Conservation (phyloP, 1,140 invertebrate genomes). For the Phocides pigmalion region DNA sequence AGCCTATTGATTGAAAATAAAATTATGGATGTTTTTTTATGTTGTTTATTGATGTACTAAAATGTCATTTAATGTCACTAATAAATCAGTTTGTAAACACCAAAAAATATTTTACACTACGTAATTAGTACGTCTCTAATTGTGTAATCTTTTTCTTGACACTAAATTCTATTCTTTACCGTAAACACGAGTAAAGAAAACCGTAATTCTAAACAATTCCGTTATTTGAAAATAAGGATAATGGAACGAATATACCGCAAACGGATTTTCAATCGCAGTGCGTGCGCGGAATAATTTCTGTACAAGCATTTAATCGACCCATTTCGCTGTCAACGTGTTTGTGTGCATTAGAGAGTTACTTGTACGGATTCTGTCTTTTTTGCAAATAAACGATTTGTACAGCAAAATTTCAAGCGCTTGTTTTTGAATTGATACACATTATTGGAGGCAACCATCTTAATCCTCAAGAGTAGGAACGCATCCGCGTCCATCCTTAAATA, state of each 20-base stretch:
- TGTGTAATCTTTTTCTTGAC: not conserved
- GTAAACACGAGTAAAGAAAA: slow-evolving; percentile 25
- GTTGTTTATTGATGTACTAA: too few relatives aligned
- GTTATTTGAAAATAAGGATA: slow-evolving; percentile 31
- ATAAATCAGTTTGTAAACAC: too few relatives aligned
- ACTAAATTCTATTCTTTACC: not conserved
- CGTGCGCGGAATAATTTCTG: slow-evolving; percentile 25
- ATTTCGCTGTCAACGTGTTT: slow-evolving; percentile 14
- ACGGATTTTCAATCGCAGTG: slow-evolving; percentile 23
- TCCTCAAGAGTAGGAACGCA: too few relatives aligned
- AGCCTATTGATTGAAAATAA: too few relatives aligned
- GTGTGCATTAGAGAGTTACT: not conserved
- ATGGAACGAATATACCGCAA: slow-evolving; percentile 32
- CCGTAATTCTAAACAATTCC: slow-evolving; percentile 24
- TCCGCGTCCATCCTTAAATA: too few relatives aligned
- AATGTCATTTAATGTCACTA: too few relatives aligned
- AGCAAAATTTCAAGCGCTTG: too few relatives aligned
- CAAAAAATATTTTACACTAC: too few relatives aligned
- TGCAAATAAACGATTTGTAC: not conserved
- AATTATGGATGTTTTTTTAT: too few relatives aligned
- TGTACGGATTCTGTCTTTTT: slow-evolving; percentile 5
- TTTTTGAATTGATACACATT: too few relatives aligned
- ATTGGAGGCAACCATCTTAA: too few relatives aligned
- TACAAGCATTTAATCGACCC: slow-evolving; percentile 27
- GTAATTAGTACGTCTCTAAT: too few relatives aligned